A percentile compares a stretch with the other conserved stretches of the same genome.
Evolutionary conservation across 2,113 vertebrate genomes (phyloP).

Genomic region (Semicossyphus pulcher): DNA sequence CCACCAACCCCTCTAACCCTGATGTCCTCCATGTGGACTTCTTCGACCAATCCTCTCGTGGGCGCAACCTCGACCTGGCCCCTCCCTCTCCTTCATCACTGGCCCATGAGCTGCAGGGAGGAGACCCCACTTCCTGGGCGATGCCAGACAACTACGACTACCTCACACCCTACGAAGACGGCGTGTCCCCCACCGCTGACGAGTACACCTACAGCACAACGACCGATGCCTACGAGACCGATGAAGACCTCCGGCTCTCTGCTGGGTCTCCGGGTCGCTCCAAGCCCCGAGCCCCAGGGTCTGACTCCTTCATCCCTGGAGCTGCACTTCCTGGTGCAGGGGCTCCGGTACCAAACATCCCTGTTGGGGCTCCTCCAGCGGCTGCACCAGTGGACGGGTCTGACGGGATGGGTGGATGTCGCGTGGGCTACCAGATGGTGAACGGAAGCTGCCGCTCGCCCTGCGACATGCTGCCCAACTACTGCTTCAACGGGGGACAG

Average conservation of each 20-base stretch:
- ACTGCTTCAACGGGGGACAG: conserved; percentile 96
- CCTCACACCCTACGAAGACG: conserved; percentile 90
- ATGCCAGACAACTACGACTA: conserved; percentile 90
- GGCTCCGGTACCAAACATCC: conserved; percentile 50
- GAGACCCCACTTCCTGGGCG: conserved; percentile 87
- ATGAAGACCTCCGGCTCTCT: conserved; percentile 80
- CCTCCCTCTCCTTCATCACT: conserved; percentile 75
- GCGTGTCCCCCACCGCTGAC: conserved; percentile 88
- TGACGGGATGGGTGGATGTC: conserved; percentile 82
- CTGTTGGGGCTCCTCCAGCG: conserved; percentile 49
- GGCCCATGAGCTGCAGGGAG: conserved; percentile 80
- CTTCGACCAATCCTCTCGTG: conserved; percentile 84
- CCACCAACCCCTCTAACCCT: conserved; percentile 66
- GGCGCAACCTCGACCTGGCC: conserved; percentile 63
- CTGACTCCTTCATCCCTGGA: conserved; percentile 47
- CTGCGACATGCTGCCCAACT: conserved; percentile 91
- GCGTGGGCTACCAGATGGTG: conserved; percentile 84
- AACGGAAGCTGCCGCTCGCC: conserved; percentile 92
- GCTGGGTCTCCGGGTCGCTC: conserved; percentile 69
- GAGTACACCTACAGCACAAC: conserved; percentile 89
- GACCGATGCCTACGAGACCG: conserved; percentile 86
- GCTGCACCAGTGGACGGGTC: conserved; percentile 72
- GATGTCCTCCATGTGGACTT: conserved; percentile 88
- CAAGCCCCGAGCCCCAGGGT: conserved; percentile 58
- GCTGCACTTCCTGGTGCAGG: conserved; percentile 19